Base-by-base conservation (phyloP, 2,797 vertebrate species). In the Manis javanica region DNA sequence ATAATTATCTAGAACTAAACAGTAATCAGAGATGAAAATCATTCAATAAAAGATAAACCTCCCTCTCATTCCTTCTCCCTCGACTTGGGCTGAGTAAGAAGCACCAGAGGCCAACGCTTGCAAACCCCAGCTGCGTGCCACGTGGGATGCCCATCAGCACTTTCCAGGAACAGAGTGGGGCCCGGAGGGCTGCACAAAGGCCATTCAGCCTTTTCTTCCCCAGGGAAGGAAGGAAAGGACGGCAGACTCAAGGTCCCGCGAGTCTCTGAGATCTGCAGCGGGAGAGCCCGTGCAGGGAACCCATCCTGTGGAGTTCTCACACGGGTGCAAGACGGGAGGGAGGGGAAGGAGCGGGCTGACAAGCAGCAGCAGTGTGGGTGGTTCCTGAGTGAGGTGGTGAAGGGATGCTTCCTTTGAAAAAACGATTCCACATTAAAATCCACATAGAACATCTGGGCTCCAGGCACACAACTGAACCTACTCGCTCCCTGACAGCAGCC, bases 231-330 rank as follows among this genome's bases (percentile, higher is more conserved):
- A 75, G 19, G 12, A 59, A 19, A 16, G 81, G 14, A 13, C 7
- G 29, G 29, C 23, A 51, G 39, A 64, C 2, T 11, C 39, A 29
- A 9, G 37, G 0, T 0, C 21, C 2, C 0, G 2, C 0, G 1
- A 15, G 66, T 21, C 57, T 46, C 5, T 59, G 51, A 83, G 66
- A 64, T 0, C 39, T 1, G 34, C 14, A 2, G 75, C 0, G 5
- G 39, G 49, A 19, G 61, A 51, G 1, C 34, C 23, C 31, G 26
- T 0, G 21, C 29, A 3, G 7, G 12, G 12, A 18, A 1, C 29
- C 37, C 37, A 3, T 23, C 29, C 21, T 0, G 1, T 3, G 31
- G 49, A 26, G 29, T 29, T 77, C 71, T 42, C 2, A 0, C 6
- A 26, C 10, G 19, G 29, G 77, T 5, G 15, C 2, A 2, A 15